Conservation (phyloP, 2,888 invertebrate species). For the Sarcophaga rosellei region DNA sequence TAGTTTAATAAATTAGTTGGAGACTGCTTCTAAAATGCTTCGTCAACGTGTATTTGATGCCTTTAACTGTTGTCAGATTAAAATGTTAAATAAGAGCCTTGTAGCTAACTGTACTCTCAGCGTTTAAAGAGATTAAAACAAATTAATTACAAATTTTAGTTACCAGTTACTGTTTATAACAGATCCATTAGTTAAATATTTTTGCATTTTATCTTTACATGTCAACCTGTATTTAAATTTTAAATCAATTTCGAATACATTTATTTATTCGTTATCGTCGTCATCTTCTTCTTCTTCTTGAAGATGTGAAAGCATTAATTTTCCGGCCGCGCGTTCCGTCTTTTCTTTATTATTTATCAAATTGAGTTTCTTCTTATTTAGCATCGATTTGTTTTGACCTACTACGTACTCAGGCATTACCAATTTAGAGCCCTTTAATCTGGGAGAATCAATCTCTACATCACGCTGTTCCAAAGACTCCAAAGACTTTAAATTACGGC, state of each 20-base stretch:
- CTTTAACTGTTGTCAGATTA: no score
- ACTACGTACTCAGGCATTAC: conserved; percentile 93
- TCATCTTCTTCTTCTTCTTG: conserved; percentile 82
- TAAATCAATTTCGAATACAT: not conserved
- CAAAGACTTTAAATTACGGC: conserved; percentile 74
- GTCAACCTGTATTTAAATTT: no score
- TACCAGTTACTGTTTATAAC: no score
- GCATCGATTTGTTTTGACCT: conserved; percentile 83
- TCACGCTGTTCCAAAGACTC: conserved; percentile 74
- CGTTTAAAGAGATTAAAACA: no score
- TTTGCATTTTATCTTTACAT: no score
- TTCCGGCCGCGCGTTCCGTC: conserved; percentile 72
- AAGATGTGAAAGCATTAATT: conserved; percentile 83
- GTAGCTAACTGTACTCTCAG: no score
- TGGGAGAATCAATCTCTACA: conserved; percentile 80
- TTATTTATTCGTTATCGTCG: conserved; percentile 55
- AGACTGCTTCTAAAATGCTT: no score
- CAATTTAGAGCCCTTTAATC: conserved; percentile 86
- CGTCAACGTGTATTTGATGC: no score
- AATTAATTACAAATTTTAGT: no score
- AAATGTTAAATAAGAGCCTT: no score
- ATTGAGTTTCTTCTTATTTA: conserved; percentile 80
- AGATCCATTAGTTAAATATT: no score
- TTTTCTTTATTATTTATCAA: conserved; percentile 74
- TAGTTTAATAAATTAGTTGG: no score